phyloP scores from a whole-genome alignment of 64 coral and sea anemone genomes.

The Catalaphyllia jardinei region DNA sequence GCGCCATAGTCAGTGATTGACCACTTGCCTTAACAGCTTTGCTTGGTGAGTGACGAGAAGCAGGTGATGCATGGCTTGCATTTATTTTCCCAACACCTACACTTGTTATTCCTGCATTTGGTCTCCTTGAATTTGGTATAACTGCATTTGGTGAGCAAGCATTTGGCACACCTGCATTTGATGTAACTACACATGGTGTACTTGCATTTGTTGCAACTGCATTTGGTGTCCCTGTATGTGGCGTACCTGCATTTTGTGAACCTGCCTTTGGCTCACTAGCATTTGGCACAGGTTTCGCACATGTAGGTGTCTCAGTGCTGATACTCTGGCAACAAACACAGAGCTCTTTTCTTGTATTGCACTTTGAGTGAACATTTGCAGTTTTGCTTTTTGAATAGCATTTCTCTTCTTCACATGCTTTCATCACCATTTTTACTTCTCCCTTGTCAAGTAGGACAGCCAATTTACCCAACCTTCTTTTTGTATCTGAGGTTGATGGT shows the following conservation, averaged over 20 bases:
- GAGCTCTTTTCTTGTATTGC: too few species aligned
- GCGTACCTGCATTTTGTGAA: not conserved
- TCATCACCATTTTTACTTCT: not conserved
- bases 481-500: not conserved
- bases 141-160: not conserved
- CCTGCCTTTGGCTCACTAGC: not conserved
- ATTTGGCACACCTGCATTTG: not conserved
- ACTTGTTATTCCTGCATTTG: not conserved
- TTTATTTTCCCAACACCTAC: not conserved
- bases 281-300: not conserved
- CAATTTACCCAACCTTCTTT: not conserved
- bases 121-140: not conserved
- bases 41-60: not conserved
- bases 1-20: not conserved
- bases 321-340: too few species aligned
- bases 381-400: too few species aligned
- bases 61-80: not conserved
- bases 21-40: slow-evolving; percentile 9
- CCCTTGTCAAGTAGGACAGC: not conserved
- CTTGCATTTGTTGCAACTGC: too few species aligned
- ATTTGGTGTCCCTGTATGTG: not conserved
- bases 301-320: too few species aligned
- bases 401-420: too few species aligned
- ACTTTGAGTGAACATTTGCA: too few species aligned
- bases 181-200: too few species aligned